Conservation (phyloP, 2,797 vertebrate genomes). For the Todus mexicanus region DNA sequence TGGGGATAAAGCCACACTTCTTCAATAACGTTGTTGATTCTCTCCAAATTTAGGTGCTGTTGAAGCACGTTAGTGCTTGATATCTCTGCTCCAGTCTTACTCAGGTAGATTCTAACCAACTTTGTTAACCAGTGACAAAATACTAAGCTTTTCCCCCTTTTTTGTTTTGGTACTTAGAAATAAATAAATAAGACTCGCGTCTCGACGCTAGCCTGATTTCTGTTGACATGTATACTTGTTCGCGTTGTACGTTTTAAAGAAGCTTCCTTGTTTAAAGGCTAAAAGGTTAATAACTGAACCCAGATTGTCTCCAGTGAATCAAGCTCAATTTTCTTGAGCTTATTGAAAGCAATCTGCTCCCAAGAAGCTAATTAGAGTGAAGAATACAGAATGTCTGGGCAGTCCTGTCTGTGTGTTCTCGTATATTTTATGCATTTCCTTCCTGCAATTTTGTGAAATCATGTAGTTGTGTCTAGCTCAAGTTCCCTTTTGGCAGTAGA, state of each 20-base stretch:
- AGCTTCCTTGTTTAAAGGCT: conserved; percentile 49
- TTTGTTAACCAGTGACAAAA: background rate
- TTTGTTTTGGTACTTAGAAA: background rate
- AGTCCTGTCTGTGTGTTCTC: background rate
- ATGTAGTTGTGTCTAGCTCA: background rate
- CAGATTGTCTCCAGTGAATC: conserved; percentile 66
- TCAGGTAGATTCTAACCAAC: background rate
- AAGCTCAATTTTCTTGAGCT: conserved; percentile 63
- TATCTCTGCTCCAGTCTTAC: background rate
- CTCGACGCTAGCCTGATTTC: conserved; percentile 18
- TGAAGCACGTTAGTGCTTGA: background rate
- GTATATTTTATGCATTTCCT: background rate
- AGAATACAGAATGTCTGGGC: background rate
- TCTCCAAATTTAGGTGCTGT: background rate
- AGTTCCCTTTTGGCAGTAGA: background rate
- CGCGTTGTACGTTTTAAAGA: conserved; percentile 41
- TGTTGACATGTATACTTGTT: conserved; percentile 57
- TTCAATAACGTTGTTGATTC: background rate
- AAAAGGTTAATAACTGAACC: conserved; percentile 69
- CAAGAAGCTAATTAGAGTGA: conserved; percentile 65
- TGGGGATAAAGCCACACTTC: background rate
- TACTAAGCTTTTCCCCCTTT: background rate
- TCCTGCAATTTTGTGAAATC: background rate
- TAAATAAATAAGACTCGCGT: background rate
- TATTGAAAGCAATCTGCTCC: conserved; percentile 60